These are phyloP conservation scores for Neodiprion fabricii DNA, from an alignment of 1,140 invertebrate genomes.

Conservation along the genomic window DNA sequence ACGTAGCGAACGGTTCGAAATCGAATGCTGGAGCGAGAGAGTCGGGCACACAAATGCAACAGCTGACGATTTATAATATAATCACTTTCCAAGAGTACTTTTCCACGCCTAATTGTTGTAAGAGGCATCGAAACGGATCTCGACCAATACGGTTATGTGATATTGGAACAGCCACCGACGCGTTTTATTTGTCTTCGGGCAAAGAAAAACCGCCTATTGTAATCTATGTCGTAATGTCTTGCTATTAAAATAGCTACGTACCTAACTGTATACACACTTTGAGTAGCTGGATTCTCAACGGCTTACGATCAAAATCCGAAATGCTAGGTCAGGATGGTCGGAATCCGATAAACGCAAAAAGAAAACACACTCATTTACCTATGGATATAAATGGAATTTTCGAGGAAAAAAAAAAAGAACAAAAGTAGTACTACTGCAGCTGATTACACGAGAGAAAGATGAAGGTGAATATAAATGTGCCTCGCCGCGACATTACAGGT, in stretches of 20 bases:
- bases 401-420: too few species aligned
- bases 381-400: too few species aligned
- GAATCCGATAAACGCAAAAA: too few species aligned
- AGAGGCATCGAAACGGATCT: not conserved
- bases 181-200: not conserved
- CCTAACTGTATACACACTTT: too few species aligned
- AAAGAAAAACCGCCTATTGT: too few species aligned
- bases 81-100: not conserved
- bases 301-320: too few species aligned
- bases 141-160: not conserved
- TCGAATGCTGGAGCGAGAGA: not conserved
- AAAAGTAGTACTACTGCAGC: not conserved
- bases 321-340: too few species aligned
- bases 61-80: not conserved
- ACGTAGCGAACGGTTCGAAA: not conserved
- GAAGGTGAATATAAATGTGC: not conserved
- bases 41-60: not conserved
- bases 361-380: too few species aligned
- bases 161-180: not conserved
- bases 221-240: too few species aligned
- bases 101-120: not conserved
- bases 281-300: too few species aligned
- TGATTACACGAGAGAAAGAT: not conserved
- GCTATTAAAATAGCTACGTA: too few species aligned
- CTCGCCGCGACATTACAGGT: not conserved